phyloP scores from a whole-genome alignment of 2,797 vertebrate genomes.

The Ctenopoma multispine region DNA sequence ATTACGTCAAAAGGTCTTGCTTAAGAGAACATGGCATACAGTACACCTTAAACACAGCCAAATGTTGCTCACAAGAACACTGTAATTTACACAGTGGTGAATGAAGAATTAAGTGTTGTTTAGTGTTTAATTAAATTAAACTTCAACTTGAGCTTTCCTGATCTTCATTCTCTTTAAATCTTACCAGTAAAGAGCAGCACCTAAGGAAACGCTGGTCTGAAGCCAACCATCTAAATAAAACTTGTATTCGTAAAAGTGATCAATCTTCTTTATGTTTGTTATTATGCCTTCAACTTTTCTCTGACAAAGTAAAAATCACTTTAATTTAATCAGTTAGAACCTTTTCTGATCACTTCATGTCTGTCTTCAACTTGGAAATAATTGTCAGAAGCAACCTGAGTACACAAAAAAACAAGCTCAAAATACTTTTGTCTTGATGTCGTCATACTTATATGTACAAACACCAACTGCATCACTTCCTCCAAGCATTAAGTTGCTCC shows the following conservation, averaged over 20 bases:
- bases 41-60: constrained; percentile 32
- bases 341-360: background rate
- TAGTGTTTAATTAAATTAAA: too few relatives aligned
- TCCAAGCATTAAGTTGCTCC: constrained; percentile 8
- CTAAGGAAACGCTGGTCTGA: too few relatives aligned
- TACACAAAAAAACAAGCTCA: constrained; percentile 10
- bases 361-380: background rate
- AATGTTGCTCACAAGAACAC: constrained; percentile 33
- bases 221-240: too few relatives aligned
- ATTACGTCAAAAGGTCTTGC: constrained; percentile 46
- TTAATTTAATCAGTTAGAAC: too few relatives aligned
- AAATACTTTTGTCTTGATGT: constrained; percentile 6
- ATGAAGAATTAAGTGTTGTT: constrained; percentile 3
- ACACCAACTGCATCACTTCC: constrained; percentile 26
- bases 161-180: too few relatives aligned
- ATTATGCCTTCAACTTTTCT: too few relatives aligned
- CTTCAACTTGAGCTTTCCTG: too few relatives aligned
- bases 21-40: constrained; percentile 51
- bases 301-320: too few relatives aligned
- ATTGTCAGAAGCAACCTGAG: background rate
- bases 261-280: too few relatives aligned
- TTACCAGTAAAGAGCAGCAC: too few relatives aligned
- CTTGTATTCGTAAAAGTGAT: too few relatives aligned
- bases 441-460: background rate
- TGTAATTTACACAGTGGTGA: constrained; percentile 29